phyloP scores from a whole-genome alignment of 2,888 invertebrate species.

The Hyposoter didymator region DNA sequence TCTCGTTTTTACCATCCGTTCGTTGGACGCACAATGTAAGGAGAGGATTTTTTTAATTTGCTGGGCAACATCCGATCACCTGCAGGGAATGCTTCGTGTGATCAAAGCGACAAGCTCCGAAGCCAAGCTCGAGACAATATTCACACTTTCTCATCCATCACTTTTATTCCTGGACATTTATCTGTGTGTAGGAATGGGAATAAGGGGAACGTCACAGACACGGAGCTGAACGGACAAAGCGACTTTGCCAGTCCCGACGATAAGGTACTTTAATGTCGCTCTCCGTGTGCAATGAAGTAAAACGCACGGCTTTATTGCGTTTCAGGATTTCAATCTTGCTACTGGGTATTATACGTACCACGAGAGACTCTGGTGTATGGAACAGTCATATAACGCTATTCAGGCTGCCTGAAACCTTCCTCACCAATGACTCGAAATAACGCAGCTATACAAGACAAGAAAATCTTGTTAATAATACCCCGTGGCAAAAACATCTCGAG shows the following conservation, averaged over 20 bases:
- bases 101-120: conserved; percentile 27
- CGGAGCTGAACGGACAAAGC: conserved; percentile 57
- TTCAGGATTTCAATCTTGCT: conserved; percentile 65
- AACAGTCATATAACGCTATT: conserved; percentile 12
- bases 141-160: conserved; percentile 9
- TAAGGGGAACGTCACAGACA: conserved; percentile 2
- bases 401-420: not conserved
- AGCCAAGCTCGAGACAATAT: conserved; percentile 19
- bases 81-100: not conserved
- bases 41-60: not conserved
- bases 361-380: not conserved
- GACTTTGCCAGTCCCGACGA: conserved; percentile 63
- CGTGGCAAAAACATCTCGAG: conserved; percentile 56
- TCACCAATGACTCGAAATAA: conserved; percentile 46
- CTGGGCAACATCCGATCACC: not conserved
- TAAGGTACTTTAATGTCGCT: conserved; percentile 66
- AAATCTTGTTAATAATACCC: conserved; percentile 65
- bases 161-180: not conserved
- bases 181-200: not conserved
- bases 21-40: not conserved
- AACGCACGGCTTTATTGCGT: conserved; percentile 67
- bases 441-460: conserved; percentile 54
- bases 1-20: not conserved
- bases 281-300: conserved; percentile 66
- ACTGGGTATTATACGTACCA: conserved; percentile 37